phyloP scores from a whole-genome alignment of 2,888 invertebrate genomes.

The Omphaloscelis lunosa region DNA sequence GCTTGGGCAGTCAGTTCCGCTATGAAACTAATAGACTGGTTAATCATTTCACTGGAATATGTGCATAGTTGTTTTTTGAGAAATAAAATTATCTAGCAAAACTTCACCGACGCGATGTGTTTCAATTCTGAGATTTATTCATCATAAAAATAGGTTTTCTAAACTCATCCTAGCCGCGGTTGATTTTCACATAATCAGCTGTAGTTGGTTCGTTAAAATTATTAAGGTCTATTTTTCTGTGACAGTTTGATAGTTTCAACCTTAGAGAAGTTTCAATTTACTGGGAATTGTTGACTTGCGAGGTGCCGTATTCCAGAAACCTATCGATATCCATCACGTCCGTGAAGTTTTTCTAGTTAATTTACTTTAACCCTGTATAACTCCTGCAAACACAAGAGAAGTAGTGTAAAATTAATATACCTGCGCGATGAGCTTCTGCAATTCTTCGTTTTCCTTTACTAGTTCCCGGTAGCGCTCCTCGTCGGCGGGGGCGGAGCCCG shows the following conservation, averaged over 20 bases:
- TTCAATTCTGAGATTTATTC: background rate
- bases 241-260: background rate
- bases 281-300: background rate
- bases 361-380: background rate
- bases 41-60: background rate
- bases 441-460: conserved; percentile 98
- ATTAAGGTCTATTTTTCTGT: background rate
- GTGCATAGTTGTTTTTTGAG: too few species aligned
- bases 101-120: background rate
- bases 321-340: background rate
- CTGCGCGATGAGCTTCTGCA: conserved; percentile 98
- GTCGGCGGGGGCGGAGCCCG: conserved; percentile 96
- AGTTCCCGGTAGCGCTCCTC: conserved; percentile 98
- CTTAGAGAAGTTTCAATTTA: background rate
- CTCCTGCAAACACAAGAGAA: background rate
- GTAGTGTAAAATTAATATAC: conserved; percentile 84
- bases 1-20: too few species aligned
- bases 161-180: background rate
- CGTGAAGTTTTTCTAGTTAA: background rate
- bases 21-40: background rate
- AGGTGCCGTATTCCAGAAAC: background rate
- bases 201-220: background rate
- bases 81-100: too few species aligned
- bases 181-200: background rate
- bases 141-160: background rate